These are phyloP conservation scores for Chouioia cunea DNA, from an alignment of 2,888 invertebrate species.

Conservation along the genomic window DNA sequence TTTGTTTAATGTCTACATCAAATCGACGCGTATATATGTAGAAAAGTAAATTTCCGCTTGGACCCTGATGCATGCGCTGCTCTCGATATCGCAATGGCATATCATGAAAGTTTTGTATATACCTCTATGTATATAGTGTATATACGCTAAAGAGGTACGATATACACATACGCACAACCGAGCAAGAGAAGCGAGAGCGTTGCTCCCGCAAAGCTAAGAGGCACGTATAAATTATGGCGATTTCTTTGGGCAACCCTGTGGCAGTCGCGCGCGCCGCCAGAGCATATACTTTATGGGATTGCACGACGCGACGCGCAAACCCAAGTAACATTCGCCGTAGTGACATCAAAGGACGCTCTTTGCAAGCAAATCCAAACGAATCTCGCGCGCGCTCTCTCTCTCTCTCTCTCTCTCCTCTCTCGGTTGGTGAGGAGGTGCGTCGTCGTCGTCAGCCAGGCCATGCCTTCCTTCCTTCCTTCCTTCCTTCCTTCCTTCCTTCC, in stretches of 20 bases:
- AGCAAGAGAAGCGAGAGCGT: constrained; percentile 56
- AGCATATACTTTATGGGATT: constrained; percentile 65
- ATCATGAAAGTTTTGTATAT: neutral
- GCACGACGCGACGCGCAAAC: constrained; percentile 50
- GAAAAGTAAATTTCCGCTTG: constrained; percentile 18
- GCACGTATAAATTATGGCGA: constrained; percentile 63
- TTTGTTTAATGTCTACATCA: constrained; percentile 29
- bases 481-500: constrained; percentile 30
- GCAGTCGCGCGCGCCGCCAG: constrained; percentile 1
- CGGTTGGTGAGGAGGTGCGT: constrained; percentile 2
- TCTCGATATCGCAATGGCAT: neutral
- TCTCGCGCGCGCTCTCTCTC: constrained; percentile 25
- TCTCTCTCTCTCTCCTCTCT: constrained; percentile 21
- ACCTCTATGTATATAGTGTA: too few species aligned
- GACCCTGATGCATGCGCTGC: neutral
- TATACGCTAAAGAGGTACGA: too few species aligned
- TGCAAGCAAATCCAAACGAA: constrained; percentile 34
- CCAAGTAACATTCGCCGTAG: constrained; percentile 58
- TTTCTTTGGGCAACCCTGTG: constrained; percentile 60
- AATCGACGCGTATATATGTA: neutral
- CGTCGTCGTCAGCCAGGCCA: constrained; percentile 34
- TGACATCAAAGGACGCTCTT: constrained; percentile 62
- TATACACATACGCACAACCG: neutral
- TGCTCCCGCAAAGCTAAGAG: constrained; percentile 54
- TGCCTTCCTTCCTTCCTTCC: constrained; percentile 34